These are phyloP conservation scores for Tenthredo notha DNA, from an alignment of 2,888 invertebrate genomes.

Conservation along the genomic window DNA sequence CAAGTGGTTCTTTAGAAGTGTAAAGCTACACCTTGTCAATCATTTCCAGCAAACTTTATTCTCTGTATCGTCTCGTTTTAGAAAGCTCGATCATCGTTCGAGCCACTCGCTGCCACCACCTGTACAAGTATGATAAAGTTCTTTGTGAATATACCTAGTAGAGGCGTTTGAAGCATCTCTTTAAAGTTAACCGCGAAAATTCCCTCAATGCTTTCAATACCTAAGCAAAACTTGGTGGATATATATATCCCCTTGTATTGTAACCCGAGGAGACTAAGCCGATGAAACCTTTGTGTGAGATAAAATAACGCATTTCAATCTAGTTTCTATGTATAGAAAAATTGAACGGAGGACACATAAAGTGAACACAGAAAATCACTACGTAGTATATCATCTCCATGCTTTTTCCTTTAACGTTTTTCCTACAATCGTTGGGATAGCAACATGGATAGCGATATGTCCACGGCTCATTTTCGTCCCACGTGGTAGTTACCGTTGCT, in stretches of 20 bases:
- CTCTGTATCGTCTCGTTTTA: background rate
- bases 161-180: background rate
- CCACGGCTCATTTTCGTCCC: background rate
- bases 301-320: background rate
- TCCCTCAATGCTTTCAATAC: background rate
- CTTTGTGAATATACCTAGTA: conserved; percentile 22
- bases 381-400: conserved; percentile 1
- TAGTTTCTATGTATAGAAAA: background rate
- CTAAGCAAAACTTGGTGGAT: background rate
- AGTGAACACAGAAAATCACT: background rate
- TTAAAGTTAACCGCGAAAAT: background rate
- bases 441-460: background rate
- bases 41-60: background rate
- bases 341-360: background rate
- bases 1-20: background rate
- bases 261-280: background rate
- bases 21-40: conserved; percentile 7
- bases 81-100: background rate
- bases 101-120: background rate
- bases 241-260: background rate
- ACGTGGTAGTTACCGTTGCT: background rate
- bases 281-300: conserved; percentile 8
- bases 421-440: background rate
- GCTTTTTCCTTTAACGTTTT: background rate
- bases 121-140: conserved; percentile 32